Base-by-base conservation (phyloP, 2,888 invertebrate species). In the Omphaloscelis lunosa region DNA sequence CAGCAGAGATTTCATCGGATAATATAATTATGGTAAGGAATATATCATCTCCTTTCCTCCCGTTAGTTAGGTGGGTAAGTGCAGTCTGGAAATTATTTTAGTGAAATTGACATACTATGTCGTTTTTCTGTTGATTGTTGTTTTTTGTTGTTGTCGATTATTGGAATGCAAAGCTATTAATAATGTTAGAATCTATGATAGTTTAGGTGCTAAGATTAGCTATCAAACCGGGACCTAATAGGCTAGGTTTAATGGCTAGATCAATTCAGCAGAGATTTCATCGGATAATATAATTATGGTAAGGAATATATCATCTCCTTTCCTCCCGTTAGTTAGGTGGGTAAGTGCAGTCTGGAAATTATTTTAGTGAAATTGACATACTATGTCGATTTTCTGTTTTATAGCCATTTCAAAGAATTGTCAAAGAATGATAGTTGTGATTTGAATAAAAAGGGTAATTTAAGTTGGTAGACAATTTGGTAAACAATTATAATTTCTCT, bases 241-340 rank as follows among this genome's bases (percentile, higher is more conserved):
- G 53, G 53, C 69, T n/a, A 61, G 8, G 29, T 75, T 70, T 80
- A 80, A 75, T 80, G 69, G 66, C 62, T 61, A 66, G 59, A 75
- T 75, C 56, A 72, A 80, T 80, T 48, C 29, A 75, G 75, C 39
- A 9, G 48, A 80, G 75, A 70, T 70, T 75, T 75, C 59, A 56
- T 41, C 62, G 80, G 67, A 48, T 80, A 51, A 56, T 48, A 53
- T 62, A 58, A 67, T 75, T 67, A 34, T 68, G 67, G 17, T 17
- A 58, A 79, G 67, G 27, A 23, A 68, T 73, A 80, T 63, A 34
- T 68, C 39, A 80, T 51, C 63, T 78, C 56, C 70, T 62, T 34
- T 56, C 17, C 20, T 5, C 27, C 48, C 17, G 9, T 58, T 51
- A n/a, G 23, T 48, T 20, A 45, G 17, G 0, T 48, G 34, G 34